Evolutionary conservation across 2,797 vertebrate species (phyloP).

Genomic region (Sparidentex hasta): DNA sequence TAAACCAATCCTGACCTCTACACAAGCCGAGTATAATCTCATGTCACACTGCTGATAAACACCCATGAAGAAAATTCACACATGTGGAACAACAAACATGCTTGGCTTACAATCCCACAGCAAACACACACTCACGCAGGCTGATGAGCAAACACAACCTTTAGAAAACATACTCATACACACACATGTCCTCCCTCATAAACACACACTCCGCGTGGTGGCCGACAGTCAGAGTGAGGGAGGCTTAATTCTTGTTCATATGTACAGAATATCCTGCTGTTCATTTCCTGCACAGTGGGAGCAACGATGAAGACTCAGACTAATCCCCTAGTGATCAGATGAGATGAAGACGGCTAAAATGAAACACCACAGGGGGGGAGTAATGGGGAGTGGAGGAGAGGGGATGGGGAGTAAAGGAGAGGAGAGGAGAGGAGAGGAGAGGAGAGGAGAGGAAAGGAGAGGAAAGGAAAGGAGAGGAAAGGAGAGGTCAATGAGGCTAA

Average conservation of each 20-base stretch:
- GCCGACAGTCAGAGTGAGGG: not conserved
- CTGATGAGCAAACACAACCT: not conserved
- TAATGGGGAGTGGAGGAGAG: conserved; percentile 23
- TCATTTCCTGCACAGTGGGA: conserved; percentile 49
- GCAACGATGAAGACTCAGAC: conserved; percentile 34
- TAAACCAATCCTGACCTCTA: not conserved
- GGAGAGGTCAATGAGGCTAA: not conserved
- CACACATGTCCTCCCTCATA: not conserved
- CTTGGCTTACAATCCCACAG: not conserved
- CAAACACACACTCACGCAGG: conserved; percentile 7
- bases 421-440: too few relatives aligned
- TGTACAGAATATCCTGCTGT: conserved; percentile 48
- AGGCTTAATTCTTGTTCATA: conserved; percentile 37
- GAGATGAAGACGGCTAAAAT: conserved; percentile 64
- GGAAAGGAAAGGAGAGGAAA: too few relatives aligned
- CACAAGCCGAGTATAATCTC: not conserved
- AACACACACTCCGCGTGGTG: conserved; percentile 26
- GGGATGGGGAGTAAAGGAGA: not conserved
- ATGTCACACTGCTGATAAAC: not conserved
- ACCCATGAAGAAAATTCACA: not conserved
- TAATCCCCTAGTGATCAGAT: conserved; percentile 71
- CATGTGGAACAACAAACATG: not conserved
- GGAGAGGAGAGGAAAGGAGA: too few relatives aligned
- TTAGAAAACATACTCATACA: conserved; percentile 8
- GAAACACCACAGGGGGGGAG: conserved; percentile 49